Evolutionary conservation across 1,140 invertebrate genomes (phyloP), one percentile per base, ranked within the genome.

Genomic region (Ooceraea biroi): DNA sequence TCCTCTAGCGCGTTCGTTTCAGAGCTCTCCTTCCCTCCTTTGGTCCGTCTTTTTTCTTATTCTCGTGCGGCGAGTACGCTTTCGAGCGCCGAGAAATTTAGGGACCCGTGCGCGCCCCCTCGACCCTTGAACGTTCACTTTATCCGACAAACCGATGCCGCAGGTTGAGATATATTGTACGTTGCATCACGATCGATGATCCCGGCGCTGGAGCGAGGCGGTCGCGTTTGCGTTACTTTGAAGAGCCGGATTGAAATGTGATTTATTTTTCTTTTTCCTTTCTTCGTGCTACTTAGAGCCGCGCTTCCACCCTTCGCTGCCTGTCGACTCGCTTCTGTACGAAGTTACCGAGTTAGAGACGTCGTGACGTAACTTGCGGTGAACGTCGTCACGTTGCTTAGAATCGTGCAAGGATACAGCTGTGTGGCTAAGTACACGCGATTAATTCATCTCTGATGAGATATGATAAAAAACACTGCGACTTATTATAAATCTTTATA

Each of bases 51-150:
- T 60, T 73, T 50, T 44, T 66, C 58, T n/a, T 22, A n/a, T n/a
- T n/a, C n/a, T n/a, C 44, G 27, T 36, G 50, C 52, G 46, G 7
- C 25, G 41, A 73, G 44, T 48, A 41, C 78, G 22, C 80, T 85
- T 89, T n/a, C n/a, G n/a, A n/a, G n/a, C n/a, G n/a, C 85, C 14
- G 60, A 12, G 19, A 77, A 77, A 77, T 77, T 77, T 77, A 65
- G 27, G 58, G 17, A 76, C 12, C 25, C 22, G n/a, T 27, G 27
- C 27, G 19, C 44, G 46, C 36, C 36, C 44, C 25, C 27, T 17
- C 58, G 58, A 25, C 60, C 46, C 19, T 65, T 52, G 36, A 77
- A 61, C 65, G 50, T 65, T 50, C 60, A 65, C 58, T 60, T 48
- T 30, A 50, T 12, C 60, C 44, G 30, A 10, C 19, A 10, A 12